Conservation (phyloP, 1,140 invertebrate species). For the Aphidius ervi region DNA sequence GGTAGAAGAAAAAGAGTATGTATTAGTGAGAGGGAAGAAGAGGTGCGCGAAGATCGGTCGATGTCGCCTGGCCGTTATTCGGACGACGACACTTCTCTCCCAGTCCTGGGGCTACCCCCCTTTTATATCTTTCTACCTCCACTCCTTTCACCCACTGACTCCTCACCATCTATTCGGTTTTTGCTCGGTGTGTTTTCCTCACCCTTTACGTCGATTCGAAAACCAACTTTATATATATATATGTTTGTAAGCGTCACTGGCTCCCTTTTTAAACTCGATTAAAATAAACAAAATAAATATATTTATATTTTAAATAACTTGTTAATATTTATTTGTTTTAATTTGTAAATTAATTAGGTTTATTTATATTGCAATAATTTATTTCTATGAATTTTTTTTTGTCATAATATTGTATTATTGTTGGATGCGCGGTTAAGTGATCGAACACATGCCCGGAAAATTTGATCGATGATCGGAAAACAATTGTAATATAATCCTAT, state of each 20-base stretch:
- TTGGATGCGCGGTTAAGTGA: conserved; percentile 9
- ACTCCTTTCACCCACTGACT: conserved; percentile 29
- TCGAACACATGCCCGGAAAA: conserved; percentile 26
- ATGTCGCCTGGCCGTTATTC: conserved; percentile 55
- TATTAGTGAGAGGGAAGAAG: conserved; percentile 16
- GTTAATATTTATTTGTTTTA: too few species aligned
- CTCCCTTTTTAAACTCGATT: conserved; percentile 17
- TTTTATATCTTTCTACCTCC: conserved; percentile 20
- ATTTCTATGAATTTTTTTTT: too few species aligned
- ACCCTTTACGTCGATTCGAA: conserved; percentile 7
- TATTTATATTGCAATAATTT: too few species aligned
- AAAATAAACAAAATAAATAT: background rate
- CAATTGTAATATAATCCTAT: conserved; percentile 38
- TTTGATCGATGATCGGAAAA: conserved; percentile 40
- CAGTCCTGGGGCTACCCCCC: conserved; percentile 33
- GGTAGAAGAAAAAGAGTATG: conserved; percentile 23
- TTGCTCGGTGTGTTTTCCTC: background rate
- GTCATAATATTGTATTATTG: too few species aligned
- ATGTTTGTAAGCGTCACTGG: conserved; percentile 3
- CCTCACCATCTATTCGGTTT: conserved; percentile 21
- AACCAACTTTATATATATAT: conserved; percentile 13
- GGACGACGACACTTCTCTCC: conserved; percentile 55
- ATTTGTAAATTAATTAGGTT: too few species aligned
- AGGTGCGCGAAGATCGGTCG: conserved; percentile 51
- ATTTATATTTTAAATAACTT: too few species aligned